A percentile compares a stretch with the other conserved stretches of the same genome.
Evolutionary conservation across 1,140 invertebrate genomes (phyloP).

Genomic region (Yoshiicerus persimilis): DNA sequence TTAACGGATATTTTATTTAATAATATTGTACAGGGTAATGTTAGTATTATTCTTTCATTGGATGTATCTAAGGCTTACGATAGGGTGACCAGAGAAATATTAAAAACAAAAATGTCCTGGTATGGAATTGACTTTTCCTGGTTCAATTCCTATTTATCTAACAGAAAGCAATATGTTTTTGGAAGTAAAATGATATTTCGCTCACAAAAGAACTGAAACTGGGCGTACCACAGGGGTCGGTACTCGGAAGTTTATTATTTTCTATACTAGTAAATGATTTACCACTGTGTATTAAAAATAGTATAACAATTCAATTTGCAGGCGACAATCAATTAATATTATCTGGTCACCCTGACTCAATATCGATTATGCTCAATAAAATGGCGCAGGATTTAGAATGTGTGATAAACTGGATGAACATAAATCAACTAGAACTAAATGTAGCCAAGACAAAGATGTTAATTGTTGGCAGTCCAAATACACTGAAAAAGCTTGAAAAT

Average conservation of each 20-base stretch:
- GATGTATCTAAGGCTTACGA: slow-evolving; percentile 34
- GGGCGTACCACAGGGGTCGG: neutral
- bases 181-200: neutral
- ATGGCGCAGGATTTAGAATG: neutral
- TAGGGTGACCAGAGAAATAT: neutral
- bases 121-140: neutral
- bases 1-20: slow-evolving; percentile 18
- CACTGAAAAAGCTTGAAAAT: neutral
- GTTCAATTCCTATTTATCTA: neutral
- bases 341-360: neutral
- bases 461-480: neutral
- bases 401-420: neutral
- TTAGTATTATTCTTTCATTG: neutral
- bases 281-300: neutral
- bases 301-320: neutral
- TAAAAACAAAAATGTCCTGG: slow-evolving; percentile 11
- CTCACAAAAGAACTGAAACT: neutral
- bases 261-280: slow-evolving; percentile 21
- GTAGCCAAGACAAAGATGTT: neutral
- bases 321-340: neutral
- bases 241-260: neutral
- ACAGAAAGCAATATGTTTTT: slow-evolving; percentile 22
- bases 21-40: neutral
- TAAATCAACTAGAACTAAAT: too few relatives aligned
- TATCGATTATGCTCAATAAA: neutral